These are phyloP conservation scores for Drosophila repletoides DNA, from an alignment of 1,140 invertebrate genomes.

Conservation along the genomic window DNA sequence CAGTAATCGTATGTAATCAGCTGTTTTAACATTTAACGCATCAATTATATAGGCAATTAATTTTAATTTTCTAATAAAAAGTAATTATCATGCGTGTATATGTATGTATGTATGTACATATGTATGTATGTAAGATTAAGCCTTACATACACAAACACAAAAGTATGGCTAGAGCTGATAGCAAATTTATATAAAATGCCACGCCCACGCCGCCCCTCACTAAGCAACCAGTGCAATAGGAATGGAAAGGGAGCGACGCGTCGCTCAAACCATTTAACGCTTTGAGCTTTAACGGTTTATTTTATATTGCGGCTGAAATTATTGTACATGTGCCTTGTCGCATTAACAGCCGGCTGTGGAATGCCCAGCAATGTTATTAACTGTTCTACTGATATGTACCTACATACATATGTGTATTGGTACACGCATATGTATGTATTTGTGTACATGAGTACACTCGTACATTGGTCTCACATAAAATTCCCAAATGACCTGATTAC, in stretches of 20 bases:
- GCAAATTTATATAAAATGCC: constrained; percentile 11
- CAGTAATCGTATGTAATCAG: constrained; percentile 8
- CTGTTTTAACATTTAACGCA: constrained; percentile 21
- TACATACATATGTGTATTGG: too few relatives aligned
- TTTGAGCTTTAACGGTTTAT: constrained; percentile 41
- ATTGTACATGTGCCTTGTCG: constrained; percentile 31
- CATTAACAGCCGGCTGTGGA: constrained; percentile 30
- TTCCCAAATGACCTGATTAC: constrained; percentile 40
- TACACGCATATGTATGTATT: background rate
- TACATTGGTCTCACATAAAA: constrained; percentile 6
- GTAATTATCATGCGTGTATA: constrained; percentile 16
- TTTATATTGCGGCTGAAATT: constrained; percentile 30
- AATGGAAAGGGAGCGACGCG: constrained; percentile 11
- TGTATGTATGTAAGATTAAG: background rate
- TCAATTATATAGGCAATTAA: constrained; percentile 19
- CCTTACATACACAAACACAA: background rate
- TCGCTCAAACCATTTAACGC: constrained; percentile 37
- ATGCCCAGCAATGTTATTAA: constrained; percentile 31
- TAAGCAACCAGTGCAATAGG: constrained; percentile 7
- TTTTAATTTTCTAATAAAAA: constrained; percentile 26
- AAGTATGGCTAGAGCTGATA: background rate
- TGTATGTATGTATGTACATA: background rate
- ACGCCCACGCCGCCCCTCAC: constrained; percentile 5
- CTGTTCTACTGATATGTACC: too few relatives aligned
- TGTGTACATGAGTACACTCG: background rate